A percentile compares a stretch with the other conserved stretches of the same genome.
Conservation (phyloP, 2,888 invertebrate species). For the Elegia similella region DNA sequence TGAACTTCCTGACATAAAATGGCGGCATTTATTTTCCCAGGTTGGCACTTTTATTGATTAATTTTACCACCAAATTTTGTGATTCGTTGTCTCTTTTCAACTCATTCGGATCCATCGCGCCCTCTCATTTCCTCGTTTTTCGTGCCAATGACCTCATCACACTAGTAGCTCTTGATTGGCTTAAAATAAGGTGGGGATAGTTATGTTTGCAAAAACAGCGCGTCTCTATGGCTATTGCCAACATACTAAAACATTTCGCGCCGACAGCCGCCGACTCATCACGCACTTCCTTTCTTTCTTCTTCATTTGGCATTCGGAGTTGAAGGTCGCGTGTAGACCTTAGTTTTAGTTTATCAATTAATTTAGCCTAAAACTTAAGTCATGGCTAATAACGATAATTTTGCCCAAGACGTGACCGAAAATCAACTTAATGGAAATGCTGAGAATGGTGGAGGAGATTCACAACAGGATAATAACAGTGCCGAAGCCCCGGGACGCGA, state of each 20-base stretch:
- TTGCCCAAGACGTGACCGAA: constrained; percentile 88
- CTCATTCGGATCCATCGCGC: constrained; percentile 20
- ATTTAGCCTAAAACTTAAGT: constrained; percentile 81
- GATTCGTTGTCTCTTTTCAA: constrained; percentile 38
- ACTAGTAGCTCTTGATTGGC: constrained; percentile 53
- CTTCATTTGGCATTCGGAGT: constrained; percentile 78
- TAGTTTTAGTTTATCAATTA: constrained; percentile 72
- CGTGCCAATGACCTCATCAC: constrained; percentile 66
- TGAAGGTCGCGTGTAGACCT: constrained; percentile 75
- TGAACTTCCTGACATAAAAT: constrained; percentile 23
- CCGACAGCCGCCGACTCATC: constrained; percentile 68
- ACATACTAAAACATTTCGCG: constrained; percentile 55
- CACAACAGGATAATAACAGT: constrained; percentile 85
- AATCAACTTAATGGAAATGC: constrained; percentile 84
- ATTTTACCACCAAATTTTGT: constrained; percentile 31
- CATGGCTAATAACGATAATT: constrained; percentile 90
- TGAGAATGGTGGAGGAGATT: constrained; percentile 85
- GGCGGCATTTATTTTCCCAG: constrained; percentile 40
- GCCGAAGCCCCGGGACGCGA: constrained; percentile 89
- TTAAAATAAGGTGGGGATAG: constrained; percentile 35
- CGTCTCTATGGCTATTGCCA: constrained; percentile 48
- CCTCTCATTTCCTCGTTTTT: constrained; percentile 40
- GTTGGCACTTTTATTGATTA: constrained; percentile 57
- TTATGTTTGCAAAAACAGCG: constrained; percentile 44
- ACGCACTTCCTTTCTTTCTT: constrained; percentile 66